phyloP scores from a whole-genome alignment of 2,888 invertebrate species.

The Athrips mouffetella region DNA sequence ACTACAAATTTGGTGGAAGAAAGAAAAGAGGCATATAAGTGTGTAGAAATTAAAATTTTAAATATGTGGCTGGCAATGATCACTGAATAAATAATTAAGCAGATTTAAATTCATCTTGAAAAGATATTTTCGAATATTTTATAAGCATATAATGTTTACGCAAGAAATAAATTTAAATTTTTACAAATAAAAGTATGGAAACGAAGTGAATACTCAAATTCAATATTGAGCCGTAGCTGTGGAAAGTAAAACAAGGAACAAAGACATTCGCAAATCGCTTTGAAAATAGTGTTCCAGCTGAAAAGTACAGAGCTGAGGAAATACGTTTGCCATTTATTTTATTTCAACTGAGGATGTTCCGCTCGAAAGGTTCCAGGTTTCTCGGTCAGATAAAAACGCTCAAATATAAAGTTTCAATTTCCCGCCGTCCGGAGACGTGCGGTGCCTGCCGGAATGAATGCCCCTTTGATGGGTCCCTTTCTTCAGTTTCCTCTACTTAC shows the following conservation, averaged over 20 bases:
- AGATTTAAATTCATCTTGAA: no score
- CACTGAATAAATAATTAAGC: neutral
- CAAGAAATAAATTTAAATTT: neutral
- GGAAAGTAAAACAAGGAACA: constrained; percentile 23
- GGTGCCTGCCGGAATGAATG: constrained; percentile 48
- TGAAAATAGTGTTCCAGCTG: constrained; percentile 44
- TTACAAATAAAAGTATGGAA: neutral
- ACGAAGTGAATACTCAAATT: constrained; percentile 10
- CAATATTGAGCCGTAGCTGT: constrained; percentile 14
- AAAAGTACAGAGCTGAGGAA: constrained; percentile 51
- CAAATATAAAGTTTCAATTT: constrained; percentile 76
- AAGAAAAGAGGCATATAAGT: neutral
- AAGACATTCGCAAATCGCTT: constrained; percentile 42
- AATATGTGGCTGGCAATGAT: no score
- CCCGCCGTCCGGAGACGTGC: constrained; percentile 56
- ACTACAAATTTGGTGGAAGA: no score
- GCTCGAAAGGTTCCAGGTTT: constrained; percentile 51
- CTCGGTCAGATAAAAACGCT: constrained; percentile 67
- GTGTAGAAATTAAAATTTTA: neutral
- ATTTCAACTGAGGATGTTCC: constrained; percentile 60
- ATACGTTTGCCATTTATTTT: constrained; percentile 58
- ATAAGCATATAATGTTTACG: no score
- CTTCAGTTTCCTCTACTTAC: constrained; percentile 26
- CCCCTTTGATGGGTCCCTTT: constrained; percentile 47
- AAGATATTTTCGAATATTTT: neutral